Evolutionary conservation across 1,140 invertebrate species (phyloP).

Genomic region (Heterodera carotae): DNA sequence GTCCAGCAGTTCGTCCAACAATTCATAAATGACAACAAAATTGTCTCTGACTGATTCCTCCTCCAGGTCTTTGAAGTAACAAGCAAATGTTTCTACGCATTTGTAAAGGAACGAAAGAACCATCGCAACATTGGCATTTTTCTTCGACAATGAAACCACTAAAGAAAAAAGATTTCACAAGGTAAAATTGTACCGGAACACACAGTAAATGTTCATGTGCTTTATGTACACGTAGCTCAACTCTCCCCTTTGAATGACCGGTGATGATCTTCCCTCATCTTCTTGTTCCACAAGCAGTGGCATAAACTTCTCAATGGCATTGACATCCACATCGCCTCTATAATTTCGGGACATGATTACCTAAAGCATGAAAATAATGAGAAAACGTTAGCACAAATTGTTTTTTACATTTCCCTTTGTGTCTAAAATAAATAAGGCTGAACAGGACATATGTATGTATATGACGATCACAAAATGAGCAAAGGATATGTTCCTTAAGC

Average conservation of each 20-base stretch:
- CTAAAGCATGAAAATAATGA: conserved; percentile 43
- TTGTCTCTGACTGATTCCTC: conserved; percentile 99
- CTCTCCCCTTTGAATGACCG: conserved; percentile 79
- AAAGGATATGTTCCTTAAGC: too few species aligned
- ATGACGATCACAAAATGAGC: too few species aligned
- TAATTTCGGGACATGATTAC: conserved; percentile 95
- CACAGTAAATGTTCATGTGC: conserved; percentile 90
- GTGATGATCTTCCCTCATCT: conserved; percentile 73
- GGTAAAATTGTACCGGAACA: conserved; percentile 18
- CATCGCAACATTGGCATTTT: conserved; percentile 94
- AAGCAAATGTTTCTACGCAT: conserved; percentile 90
- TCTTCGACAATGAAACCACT: conserved; percentile 93
- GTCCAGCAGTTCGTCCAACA: conserved; percentile 94
- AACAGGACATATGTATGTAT: conserved; percentile 68
- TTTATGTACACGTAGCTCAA: conserved; percentile 97
- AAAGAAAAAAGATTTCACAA: conserved; percentile 24
- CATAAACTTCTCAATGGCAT: conserved; percentile 98
- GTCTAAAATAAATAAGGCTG: conserved; percentile 92
- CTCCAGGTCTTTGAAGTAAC: conserved; percentile 98
- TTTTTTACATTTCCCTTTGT: conserved; percentile 82
- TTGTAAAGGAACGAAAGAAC: conserved; percentile 98
- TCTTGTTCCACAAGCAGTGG: conserved; percentile 81
- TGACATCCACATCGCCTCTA: conserved; percentile 93
- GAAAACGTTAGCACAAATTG: not conserved
- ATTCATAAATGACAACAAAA: conserved; percentile 98